Percentiles rank a stretch among this genome's conserved stretches.
Conservation (phyloP, 2,888 invertebrate species). For the Eugnorisma glareosa region DNA sequence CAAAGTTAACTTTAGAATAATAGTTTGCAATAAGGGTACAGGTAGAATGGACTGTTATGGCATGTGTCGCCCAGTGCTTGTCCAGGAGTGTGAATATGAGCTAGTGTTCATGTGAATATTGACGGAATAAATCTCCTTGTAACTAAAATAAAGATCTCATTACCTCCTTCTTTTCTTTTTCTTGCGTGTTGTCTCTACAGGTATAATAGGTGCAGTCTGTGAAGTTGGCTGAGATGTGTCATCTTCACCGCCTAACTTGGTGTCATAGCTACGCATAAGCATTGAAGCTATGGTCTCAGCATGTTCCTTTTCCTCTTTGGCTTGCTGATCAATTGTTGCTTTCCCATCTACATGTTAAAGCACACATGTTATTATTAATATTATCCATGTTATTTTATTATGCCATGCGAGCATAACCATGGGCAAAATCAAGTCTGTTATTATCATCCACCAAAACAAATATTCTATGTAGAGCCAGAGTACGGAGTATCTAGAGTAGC, state of each 20-base stretch:
- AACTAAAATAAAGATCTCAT: background rate
- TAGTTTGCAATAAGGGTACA: background rate
- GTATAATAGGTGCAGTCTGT: conserved; percentile 81
- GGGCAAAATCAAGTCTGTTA: background rate
- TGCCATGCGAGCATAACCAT: background rate
- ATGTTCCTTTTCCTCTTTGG: conserved; percentile 82
- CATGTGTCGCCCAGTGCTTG: background rate
- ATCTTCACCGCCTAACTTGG: conserved; percentile 85
- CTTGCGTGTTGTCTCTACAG: conserved; percentile 80
- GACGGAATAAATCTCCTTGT: background rate
- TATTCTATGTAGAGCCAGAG: background rate
- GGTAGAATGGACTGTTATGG: background rate
- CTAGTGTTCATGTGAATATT: too few relatives aligned
- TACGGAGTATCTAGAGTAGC: too few relatives aligned
- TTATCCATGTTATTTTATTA: background rate
- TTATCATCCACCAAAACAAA: conserved; percentile 1
- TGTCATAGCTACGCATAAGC: conserved; percentile 82
- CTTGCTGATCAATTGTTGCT: conserved; percentile 74
- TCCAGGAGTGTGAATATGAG: too few relatives aligned
- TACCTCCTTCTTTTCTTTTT: conserved; percentile 88
- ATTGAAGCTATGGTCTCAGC: conserved; percentile 80
- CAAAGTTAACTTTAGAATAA: background rate
- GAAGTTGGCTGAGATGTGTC: conserved; percentile 88
- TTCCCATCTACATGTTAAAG: conserved; percentile 74
- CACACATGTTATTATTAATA: background rate